These are phyloP conservation scores for Heterodera carotae DNA, from an alignment of 1,140 invertebrate genomes.

Conservation along the genomic window DNA sequence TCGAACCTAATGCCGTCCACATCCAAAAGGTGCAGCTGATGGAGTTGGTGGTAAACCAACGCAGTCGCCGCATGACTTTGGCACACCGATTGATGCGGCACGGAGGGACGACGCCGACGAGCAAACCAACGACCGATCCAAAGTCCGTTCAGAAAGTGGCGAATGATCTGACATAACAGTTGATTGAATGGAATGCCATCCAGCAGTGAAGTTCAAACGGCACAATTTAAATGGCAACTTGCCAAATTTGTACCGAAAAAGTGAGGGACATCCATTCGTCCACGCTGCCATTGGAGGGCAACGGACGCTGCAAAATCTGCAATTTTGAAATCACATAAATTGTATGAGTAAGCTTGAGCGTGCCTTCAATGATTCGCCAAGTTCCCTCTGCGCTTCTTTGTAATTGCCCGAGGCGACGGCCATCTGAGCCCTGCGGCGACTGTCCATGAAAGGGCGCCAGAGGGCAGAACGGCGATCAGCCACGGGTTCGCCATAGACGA, in stretches of 20 bases:
- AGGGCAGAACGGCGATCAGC: slow-evolving; percentile 41
- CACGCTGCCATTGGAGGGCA: slow-evolving; percentile 51
- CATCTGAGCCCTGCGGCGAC: slow-evolving; percentile 43
- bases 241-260: slow-evolving; percentile 45
- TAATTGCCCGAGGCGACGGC: slow-evolving; percentile 53
- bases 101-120: slow-evolving; percentile 44
- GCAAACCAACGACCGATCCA: slow-evolving; percentile 64
- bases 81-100: slow-evolving; percentile 52
- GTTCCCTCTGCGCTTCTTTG: slow-evolving; percentile 62
- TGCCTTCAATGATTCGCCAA: slow-evolving; percentile 54
- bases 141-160: slow-evolving; percentile 58
- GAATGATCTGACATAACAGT: slow-evolving; percentile 29
- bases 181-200: too few relatives aligned
- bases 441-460: slow-evolving; percentile 54
- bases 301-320: slow-evolving; percentile 53
- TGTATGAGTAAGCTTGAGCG: not conserved
- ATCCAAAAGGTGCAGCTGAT: slow-evolving; percentile 46
- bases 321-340: slow-evolving; percentile 1
- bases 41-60: slow-evolving; percentile 63
- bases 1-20: slow-evolving; percentile 19
- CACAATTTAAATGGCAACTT: not conserved
- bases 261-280: slow-evolving; percentile 56
- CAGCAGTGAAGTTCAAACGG: too few relatives aligned
- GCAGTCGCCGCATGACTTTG: slow-evolving; percentile 60
- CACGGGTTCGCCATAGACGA: slow-evolving; percentile 55